Evolutionary conservation across 2,797 vertebrate genomes (phyloP).

Genomic region (Sardinella longiceps): DNA sequence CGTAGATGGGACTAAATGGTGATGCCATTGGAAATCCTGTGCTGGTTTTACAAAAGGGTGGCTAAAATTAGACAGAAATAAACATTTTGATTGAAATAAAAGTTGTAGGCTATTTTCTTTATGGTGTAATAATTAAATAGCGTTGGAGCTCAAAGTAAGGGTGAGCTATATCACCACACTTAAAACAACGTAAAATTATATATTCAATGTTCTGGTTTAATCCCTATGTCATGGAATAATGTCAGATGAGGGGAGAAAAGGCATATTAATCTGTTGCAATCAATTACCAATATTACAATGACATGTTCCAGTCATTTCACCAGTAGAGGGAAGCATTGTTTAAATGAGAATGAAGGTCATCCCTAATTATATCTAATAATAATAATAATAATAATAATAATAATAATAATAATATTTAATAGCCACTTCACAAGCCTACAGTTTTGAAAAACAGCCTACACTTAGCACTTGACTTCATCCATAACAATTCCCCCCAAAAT

Average conservation of each 20-base stretch:
- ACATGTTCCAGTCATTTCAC: background rate
- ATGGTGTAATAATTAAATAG: background rate
- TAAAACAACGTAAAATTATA: no score
- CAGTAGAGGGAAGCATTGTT: constrained; percentile 13
- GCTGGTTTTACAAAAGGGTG: background rate
- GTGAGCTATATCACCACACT: background rate
- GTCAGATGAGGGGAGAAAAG: no score
- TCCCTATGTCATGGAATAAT: no score
- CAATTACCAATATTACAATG: constrained; percentile 39
- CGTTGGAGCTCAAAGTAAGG: background rate
- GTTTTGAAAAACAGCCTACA: no score
- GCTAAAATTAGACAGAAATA: background rate
- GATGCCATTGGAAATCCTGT: background rate
- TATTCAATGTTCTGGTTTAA: background rate
- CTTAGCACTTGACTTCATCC: no score
- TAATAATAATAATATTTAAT: no score
- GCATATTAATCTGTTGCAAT: background rate
- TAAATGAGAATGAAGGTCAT: background rate
- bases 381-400: no score
- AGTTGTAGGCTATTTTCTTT: background rate
- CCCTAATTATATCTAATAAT: no score
- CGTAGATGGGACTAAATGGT: background rate
- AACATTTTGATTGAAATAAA: background rate
- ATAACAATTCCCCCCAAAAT: no score
- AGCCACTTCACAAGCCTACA: no score